phyloP scores from a whole-genome alignment of 2,113 vertebrate genomes.

The Centrocercus urophasianus region DNA sequence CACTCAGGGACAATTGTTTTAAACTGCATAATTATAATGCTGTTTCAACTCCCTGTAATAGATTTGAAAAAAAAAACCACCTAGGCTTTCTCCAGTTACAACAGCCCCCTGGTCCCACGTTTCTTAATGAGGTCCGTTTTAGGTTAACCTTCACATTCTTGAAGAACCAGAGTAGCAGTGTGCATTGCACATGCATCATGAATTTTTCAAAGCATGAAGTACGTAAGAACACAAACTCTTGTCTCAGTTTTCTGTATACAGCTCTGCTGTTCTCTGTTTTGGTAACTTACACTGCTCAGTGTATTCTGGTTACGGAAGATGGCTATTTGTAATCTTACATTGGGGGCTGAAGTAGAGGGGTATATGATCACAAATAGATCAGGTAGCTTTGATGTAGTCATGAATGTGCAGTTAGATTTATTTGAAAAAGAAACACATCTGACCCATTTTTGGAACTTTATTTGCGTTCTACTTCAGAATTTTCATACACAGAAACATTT shows the following conservation, averaged over 20 bases:
- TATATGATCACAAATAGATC: background rate
- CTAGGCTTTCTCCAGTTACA: background rate
- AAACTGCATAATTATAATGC: background rate
- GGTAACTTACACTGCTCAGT: background rate
- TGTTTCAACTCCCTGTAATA: background rate
- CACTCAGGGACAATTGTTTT: background rate
- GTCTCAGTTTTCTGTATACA: background rate
- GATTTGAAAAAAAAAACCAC: background rate
- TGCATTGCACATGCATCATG: background rate
- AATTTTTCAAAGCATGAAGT: background rate
- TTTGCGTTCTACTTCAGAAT: slow-evolving; percentile 4
- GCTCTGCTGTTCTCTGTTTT: background rate
- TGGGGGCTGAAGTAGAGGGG: background rate
- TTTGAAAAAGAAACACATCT: slow-evolving; percentile 11
- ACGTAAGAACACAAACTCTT: background rate
- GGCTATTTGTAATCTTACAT: background rate
- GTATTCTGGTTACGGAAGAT: background rate
- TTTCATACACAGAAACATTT: background rate
- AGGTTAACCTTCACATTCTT: background rate
- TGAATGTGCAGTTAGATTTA: background rate
- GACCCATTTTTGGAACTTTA: background rate
- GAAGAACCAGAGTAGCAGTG: background rate
- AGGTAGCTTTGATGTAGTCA: background rate
- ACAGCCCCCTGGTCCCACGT: background rate
- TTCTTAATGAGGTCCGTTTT: background rate